phyloP scores from a whole-genome alignment of 1,140 invertebrate species.

The Oreohelix idahoensis region DNA sequence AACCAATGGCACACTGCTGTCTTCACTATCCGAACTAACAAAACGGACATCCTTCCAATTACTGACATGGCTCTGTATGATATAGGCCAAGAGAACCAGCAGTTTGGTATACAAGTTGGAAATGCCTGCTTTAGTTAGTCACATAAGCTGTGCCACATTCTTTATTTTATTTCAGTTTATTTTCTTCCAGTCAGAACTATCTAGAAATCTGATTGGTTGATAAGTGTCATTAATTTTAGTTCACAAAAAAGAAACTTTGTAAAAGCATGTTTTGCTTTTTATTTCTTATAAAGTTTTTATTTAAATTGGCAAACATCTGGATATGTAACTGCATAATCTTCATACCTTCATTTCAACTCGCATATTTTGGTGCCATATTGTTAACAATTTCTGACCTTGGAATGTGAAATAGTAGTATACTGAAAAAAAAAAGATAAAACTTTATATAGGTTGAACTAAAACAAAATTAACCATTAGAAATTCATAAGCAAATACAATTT shows the following conservation, averaged over 20 bases:
- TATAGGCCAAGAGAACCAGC: conserved; percentile 82
- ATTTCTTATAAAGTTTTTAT: background rate
- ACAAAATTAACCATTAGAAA: no score
- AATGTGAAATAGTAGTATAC: no score
- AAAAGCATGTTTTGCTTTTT: background rate
- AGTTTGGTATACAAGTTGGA: conserved; percentile 87
- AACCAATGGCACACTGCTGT: conserved; percentile 82
- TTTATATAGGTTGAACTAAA: no score
- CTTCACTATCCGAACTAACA: conserved; percentile 83
- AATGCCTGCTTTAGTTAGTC: conserved; percentile 85
- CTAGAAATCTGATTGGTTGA: background rate
- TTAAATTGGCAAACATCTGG: conserved; percentile 26
- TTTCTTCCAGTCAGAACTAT: background rate
- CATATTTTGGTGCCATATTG: no score
- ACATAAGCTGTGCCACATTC: background rate
- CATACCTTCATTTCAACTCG: no score
- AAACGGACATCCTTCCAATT: conserved; percentile 84
- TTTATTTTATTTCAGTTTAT: conserved; percentile 5
- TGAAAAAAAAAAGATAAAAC: no score
- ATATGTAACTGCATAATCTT: background rate
- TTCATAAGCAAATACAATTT: no score
- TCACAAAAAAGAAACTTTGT: background rate
- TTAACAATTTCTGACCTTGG: no score
- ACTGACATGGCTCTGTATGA: conserved; percentile 86
- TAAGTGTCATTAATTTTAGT: background rate